Base-by-base conservation (phyloP, 2,113 vertebrate species). In the Tiliqua scincoides region DNA sequence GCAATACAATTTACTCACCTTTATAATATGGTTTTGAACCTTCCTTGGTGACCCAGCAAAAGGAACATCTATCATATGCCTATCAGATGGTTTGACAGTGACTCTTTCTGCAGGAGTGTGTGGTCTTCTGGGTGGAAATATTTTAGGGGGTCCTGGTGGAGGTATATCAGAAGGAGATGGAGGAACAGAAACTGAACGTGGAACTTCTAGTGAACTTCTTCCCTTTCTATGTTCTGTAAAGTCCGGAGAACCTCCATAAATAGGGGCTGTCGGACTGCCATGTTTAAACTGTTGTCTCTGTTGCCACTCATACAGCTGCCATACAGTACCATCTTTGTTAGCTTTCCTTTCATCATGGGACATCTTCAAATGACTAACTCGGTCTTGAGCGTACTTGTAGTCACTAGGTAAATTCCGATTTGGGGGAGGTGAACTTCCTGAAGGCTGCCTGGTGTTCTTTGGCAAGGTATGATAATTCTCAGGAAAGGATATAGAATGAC, bases 281-380 rank as follows among this genome's bases (percentile, higher is more conserved):
- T 99, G 99, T 30, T 98, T 98, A 95, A 99, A 99, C 85, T 99
- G 98, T 94, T 99, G 99, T 74, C 99, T 96, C 95, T 99, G 99
- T 94, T 99, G 99, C 99, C 99, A 99, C 93, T 99, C 99, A 0
- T 99, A 99, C 0, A 99, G 97, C 96, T 99, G 99, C 99, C 99
- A 99, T 86, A 99, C 99, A 65, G 97, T 99, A 76, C 99, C 99
- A 14, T 99, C 98, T 91, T 98, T 98, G 70, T 95, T 98, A 18
- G 98, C 98, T 88, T 97, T 93, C 12, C 99, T 98, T 86, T 99
- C 99, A 80, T 99, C 98, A 1, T 97, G 97, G 14, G 98, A 98
- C 99, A 99, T 99, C 93, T 98, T 98, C 95, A 99, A 96, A 96
- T 99, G 98, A 95, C 98, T 98, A 57, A 99, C 97, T 1, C 99